Evolutionary conservation across 2,888 invertebrate genomes (phyloP).

Genomic region (Chalcosyrphus nemorum): DNA sequence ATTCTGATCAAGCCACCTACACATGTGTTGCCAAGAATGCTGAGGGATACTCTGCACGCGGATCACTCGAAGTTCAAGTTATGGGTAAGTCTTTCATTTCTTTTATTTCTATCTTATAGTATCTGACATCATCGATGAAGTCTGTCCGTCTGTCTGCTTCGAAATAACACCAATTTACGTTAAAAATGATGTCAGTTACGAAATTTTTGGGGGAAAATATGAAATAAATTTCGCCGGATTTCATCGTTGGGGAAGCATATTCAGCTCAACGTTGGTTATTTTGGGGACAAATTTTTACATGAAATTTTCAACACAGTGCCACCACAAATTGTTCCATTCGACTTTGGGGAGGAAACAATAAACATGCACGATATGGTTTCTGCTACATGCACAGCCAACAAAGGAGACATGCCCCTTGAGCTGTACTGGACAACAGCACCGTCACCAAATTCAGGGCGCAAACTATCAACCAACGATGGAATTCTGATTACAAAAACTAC

Average conservation of each 20-base stretch:
- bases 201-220: conserved; percentile 11
- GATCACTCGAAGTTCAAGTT: conserved; percentile 95
- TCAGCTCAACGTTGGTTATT: conserved; percentile 75
- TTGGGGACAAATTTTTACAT: conserved; percentile 12
- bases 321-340: conserved; percentile 90
- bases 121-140: conserved; percentile 48
- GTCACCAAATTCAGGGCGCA: conserved; percentile 83
- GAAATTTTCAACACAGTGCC: conserved; percentile 83
- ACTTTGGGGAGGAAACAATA: conserved; percentile 89
- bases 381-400: conserved; percentile 87
- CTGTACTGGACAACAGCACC: conserved; percentile 85
- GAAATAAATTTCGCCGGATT: not conserved
- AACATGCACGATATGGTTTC: conserved; percentile 90
- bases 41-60: conserved; percentile 93
- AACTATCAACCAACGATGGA: conserved; percentile 84
- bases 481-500: conserved; percentile 85
- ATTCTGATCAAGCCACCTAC: conserved; percentile 96
- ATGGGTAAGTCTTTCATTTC: conserved; percentile 91
- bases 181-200: conserved; percentile 47
- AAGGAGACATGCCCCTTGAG: conserved; percentile 91
- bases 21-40: conserved; percentile 96
- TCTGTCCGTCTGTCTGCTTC: conserved; percentile 48
- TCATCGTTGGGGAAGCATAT: conserved; percentile 46
- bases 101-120: not conserved
- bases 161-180: not conserved